Conservation (phyloP, 2,888 invertebrate species). For the Pasiphila rectangulata region DNA sequence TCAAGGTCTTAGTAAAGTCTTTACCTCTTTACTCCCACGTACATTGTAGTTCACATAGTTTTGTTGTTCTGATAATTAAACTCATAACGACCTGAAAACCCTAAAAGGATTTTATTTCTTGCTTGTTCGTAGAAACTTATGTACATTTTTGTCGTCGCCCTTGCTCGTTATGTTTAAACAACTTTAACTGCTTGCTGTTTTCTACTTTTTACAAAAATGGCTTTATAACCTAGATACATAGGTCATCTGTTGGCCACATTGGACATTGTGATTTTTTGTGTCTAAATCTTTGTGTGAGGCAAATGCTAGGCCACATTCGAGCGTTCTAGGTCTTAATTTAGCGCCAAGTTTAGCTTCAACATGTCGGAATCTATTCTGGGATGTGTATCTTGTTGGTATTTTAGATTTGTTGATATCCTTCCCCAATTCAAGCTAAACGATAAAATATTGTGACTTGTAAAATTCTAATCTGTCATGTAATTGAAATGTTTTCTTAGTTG, state of each 20-base stretch:
- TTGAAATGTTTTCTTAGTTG: too few relatives aligned
- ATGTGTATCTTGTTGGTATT: constrained; percentile 3
- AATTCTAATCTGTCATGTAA: too few relatives aligned
- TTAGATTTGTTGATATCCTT: not conserved
- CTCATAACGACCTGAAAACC: too few relatives aligned
- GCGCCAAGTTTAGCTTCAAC: constrained; percentile 19
- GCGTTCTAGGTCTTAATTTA: constrained; percentile 23
- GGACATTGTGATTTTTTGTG: constrained; percentile 7
- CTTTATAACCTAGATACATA: constrained; percentile 26
- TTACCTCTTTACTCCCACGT: not conserved
- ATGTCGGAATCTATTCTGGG: constrained; percentile 20
- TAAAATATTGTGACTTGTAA: not conserved
- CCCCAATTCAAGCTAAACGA: not conserved
- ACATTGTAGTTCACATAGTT: too few relatives aligned
- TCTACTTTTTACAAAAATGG: constrained; percentile 22
- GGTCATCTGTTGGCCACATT: constrained; percentile 24
- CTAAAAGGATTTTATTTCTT: constrained; percentile 15
- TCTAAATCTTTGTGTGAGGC: constrained; percentile 18
- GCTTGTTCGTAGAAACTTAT: not conserved
- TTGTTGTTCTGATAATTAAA: too few relatives aligned
- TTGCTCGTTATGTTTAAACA: constrained; percentile 15
- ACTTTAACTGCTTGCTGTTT: constrained; percentile 31
- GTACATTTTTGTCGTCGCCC: constrained; percentile 6
- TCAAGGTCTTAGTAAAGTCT: too few relatives aligned
- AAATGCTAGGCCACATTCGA: constrained; percentile 14